phyloP scores from a whole-genome alignment of 2,888 invertebrate genomes.

The Drosophila paracracens region DNA sequence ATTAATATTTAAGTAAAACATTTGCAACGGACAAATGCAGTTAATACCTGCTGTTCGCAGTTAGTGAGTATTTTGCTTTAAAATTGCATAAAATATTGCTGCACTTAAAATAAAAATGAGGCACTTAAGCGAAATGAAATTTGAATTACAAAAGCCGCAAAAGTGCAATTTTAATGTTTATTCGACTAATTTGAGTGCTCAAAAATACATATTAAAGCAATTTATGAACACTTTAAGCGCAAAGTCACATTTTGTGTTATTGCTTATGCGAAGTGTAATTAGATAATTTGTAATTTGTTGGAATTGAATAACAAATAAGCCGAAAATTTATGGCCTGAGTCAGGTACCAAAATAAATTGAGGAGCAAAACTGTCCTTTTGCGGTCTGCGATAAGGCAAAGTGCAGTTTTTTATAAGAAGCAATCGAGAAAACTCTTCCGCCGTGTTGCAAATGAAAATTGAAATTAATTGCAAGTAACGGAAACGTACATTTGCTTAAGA shows the following conservation, averaged over 20 bases:
- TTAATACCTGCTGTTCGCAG: background rate
- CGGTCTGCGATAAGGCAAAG: slow-evolving; percentile 49
- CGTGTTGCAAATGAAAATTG: slow-evolving; percentile 9
- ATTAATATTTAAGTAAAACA: background rate
- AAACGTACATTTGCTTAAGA: slow-evolving; percentile 1
- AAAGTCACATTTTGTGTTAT: slow-evolving; percentile 17
- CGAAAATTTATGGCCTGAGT: slow-evolving; percentile 49
- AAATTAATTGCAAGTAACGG: background rate
- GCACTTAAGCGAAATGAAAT: slow-evolving; percentile 37
- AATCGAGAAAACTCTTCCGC: slow-evolving; percentile 38
- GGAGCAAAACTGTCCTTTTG: slow-evolving; percentile 58
- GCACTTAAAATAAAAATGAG: slow-evolving; percentile 26
- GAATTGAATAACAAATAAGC: slow-evolving; percentile 43
- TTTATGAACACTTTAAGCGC: slow-evolving; percentile 44
- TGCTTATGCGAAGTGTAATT: slow-evolving; percentile 47
- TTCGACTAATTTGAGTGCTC: slow-evolving; percentile 15
- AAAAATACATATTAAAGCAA: slow-evolving; percentile 51
- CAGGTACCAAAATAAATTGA: slow-evolving; percentile 36
- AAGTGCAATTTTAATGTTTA: slow-evolving; percentile 18
- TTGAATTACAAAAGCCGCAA: slow-evolving; percentile 12
- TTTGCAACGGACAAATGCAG: background rate
- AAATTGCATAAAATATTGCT: background rate
- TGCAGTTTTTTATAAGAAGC: slow-evolving; percentile 60
- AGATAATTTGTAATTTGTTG: slow-evolving; percentile 55
- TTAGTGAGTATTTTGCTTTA: background rate